A percentile compares a stretch with the other conserved stretches of the same genome.
Evolutionary conservation across 2,888 invertebrate genomes (phyloP).

Genomic region (Drosophila mettleri): DNA sequence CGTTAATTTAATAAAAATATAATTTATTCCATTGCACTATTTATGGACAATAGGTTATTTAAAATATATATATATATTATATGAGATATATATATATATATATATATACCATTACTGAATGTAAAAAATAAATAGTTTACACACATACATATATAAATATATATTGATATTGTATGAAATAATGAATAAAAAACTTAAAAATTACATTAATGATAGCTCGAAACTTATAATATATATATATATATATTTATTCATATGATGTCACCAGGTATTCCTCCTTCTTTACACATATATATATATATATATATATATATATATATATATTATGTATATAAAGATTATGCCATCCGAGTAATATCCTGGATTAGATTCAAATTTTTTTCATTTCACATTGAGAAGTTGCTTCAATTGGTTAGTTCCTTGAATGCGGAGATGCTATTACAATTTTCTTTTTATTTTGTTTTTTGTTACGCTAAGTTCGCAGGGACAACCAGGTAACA

Average conservation of each 20-base stretch:
- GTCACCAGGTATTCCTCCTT: no score
- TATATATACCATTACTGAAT: no score
- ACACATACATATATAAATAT: slow-evolving; percentile 23
- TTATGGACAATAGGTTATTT: slow-evolving; percentile 29
- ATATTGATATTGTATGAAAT: slow-evolving; percentile 11
- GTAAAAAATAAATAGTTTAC: slow-evolving; percentile 45
- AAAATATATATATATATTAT: slow-evolving; percentile 6
- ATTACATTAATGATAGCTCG: slow-evolving; percentile 16
- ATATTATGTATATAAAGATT: slow-evolving; percentile 17
- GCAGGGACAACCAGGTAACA: slow-evolving; percentile 55
- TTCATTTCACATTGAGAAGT: slow-evolving; percentile 3
- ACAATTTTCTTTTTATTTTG: slow-evolving; percentile 11
- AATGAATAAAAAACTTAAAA: slow-evolving; percentile 27
- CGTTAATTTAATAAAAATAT: slow-evolving; percentile 16
- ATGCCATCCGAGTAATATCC: slow-evolving; percentile 5
- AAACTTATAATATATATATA: slow-evolving; percentile 25
- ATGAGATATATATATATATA: slow-evolving; percentile 4
- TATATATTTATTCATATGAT: slow-evolving; percentile 27
- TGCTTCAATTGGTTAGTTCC: slow-evolving; percentile 2
- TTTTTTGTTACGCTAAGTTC: slow-evolving; percentile 41
- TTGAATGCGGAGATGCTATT: slow-evolving; percentile 14
- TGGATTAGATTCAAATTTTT: slow-evolving; percentile 1
- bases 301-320: slow-evolving; percentile 25
- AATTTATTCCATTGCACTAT: slow-evolving; percentile 49
- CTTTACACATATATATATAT: slow-evolving; percentile 17